Evolutionary conservation across 2,797 vertebrate species (phyloP), one percentile per base, ranked within the genome.

Genomic region (Neoniphon sammara): DNA sequence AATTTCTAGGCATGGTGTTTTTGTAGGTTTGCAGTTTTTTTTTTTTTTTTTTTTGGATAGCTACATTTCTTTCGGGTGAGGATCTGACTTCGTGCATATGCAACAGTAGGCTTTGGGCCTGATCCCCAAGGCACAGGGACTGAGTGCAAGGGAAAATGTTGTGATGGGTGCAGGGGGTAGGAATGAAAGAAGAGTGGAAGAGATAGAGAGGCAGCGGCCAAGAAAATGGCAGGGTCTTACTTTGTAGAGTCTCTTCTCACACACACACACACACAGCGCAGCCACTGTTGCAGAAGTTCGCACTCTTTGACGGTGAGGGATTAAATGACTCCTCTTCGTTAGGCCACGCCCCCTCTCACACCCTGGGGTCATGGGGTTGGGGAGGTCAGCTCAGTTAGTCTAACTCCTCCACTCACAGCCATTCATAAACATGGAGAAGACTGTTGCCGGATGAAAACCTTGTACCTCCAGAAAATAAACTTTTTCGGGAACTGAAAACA

Each of bases 251-350:
- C 34, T 18, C 23, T 27, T 18, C 25, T 27, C 25, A 27, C 25
- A 27, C 25, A 27, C 25, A 27, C 25, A 27, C 30, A 61, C 62
- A 42, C 21, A 17, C 59, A 84, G 50, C 59, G 39, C 74, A 62
- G 54, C 49, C 72, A 57, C 69, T 55, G 57, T 78, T 54, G 34
- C 58, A 14, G 57, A 53, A 42, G 67, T 70, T 59, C 82, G 58
- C 18, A 15, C 21, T 72, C 61, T 74, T 44, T 69, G 75, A 70
- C 53, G 61, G 66, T 65, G 72, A 86, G 66, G 85, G 81, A 78
- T 87, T 88, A 59, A 85, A 79, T 76, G 73, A 82, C 59, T 72
- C 20, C 69, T 79, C 73, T 84, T 85, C 83, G 78, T 85, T 79
- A 83, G 31, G 21, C 70, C 74, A 55, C 61, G 57, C 72, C 60